phyloP scores from a whole-genome alignment of 2,797 vertebrate species.

The Oreonectes daqikongensis region DNA sequence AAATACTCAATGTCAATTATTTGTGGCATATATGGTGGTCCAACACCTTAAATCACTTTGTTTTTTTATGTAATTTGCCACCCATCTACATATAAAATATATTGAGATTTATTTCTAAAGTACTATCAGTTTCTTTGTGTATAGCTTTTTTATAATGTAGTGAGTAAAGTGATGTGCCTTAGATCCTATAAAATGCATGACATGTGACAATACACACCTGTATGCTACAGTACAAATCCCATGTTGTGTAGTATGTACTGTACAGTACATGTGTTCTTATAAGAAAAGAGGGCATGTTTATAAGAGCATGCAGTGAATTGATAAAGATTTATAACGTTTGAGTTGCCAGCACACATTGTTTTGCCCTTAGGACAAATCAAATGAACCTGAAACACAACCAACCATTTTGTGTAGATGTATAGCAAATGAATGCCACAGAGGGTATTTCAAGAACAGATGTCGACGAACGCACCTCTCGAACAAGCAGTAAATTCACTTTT shows the following conservation, averaged over 20 bases:
- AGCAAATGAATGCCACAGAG: constrained; percentile 20
- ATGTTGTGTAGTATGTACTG: background rate
- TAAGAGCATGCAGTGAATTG: constrained; percentile 36
- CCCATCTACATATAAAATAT: too few relatives aligned
- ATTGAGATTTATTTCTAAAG: too few relatives aligned
- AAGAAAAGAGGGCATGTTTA: constrained; percentile 27
- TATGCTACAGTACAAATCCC: background rate
- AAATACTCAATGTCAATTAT: too few relatives aligned
- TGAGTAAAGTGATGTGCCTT: too few relatives aligned
- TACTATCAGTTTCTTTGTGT: too few relatives aligned
- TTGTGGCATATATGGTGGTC: too few relatives aligned
- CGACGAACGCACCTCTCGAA: background rate
- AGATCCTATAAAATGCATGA: constrained; percentile 1
- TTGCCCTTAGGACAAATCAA: constrained; percentile 30
- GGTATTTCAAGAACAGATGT: constrained; percentile 26
- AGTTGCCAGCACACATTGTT: constrained; percentile 20
- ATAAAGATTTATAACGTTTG: constrained; percentile 34
- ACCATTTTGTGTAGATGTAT: constrained; percentile 10
- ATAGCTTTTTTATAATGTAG: too few relatives aligned
- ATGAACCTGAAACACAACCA: constrained; percentile 31
- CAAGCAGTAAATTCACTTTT: background rate
- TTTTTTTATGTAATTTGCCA: too few relatives aligned
- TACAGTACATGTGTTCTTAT: constrained; percentile 7
- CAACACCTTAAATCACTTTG: too few relatives aligned
- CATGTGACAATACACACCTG: background rate